These are phyloP conservation scores for Scaptomyza reducta DNA, from an alignment of 2,888 invertebrate species.

Conservation along the genomic window DNA sequence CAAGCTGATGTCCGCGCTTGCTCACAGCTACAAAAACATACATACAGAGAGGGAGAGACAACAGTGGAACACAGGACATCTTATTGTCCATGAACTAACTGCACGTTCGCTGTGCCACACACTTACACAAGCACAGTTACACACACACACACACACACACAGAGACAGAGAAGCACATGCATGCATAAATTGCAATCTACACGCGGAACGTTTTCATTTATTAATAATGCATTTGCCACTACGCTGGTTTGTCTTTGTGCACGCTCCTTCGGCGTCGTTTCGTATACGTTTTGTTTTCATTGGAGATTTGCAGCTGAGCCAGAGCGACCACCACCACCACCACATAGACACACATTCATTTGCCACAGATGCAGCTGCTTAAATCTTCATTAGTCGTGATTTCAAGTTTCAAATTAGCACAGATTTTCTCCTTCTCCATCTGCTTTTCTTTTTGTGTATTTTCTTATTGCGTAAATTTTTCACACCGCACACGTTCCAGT, in stretches of 20 bases:
- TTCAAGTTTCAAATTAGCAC: constrained; percentile 62
- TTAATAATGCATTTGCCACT: constrained; percentile 66
- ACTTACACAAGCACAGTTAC: constrained; percentile 11
- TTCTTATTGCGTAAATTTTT: constrained; percentile 53
- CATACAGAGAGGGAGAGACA: constrained; percentile 7
- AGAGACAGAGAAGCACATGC: constrained; percentile 26
- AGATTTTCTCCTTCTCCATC: constrained; percentile 33
- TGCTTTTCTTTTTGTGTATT: constrained; percentile 15
- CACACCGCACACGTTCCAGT: constrained; percentile 49
- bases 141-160: constrained; percentile 12
- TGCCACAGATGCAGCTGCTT: constrained; percentile 52
- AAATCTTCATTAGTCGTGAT: constrained; percentile 70
- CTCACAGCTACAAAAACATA: constrained; percentile 16
- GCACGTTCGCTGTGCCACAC: constrained; percentile 32
- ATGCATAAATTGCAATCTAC: constrained; percentile 57
- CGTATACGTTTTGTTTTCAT: constrained; percentile 58
- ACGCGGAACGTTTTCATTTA: constrained; percentile 61
- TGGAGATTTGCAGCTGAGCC: constrained; percentile 49
- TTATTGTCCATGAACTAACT: constrained; percentile 59
- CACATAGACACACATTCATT: constrained; percentile 53
- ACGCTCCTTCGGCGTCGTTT: constrained; percentile 37
- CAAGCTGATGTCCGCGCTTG: constrained; percentile 52
- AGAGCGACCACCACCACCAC: constrained; percentile 18
- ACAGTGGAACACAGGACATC: constrained; percentile 53
- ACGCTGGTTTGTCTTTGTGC: constrained; percentile 24